These are phyloP conservation scores for Grantiella picta DNA, from an alignment of 2,113 vertebrate genomes.

Conservation along the genomic window DNA sequence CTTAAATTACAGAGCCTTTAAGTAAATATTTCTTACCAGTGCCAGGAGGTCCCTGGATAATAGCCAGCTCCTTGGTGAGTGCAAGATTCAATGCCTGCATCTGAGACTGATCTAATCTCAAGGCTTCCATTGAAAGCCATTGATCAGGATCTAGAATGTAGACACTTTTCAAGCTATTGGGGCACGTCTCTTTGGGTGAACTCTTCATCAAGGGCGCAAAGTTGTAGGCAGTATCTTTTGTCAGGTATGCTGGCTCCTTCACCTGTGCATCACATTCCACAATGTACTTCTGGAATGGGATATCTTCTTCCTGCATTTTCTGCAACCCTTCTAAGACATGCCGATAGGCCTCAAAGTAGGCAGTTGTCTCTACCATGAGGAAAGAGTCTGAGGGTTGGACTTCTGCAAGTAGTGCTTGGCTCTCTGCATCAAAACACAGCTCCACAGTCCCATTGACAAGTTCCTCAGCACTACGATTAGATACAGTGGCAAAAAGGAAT, in stretches of 20 bases:
- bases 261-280: slow-evolving; percentile 83
- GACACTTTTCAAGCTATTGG: slow-evolving; percentile 51
- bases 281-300: slow-evolving; percentile 94
- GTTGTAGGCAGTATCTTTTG: slow-evolving; percentile 66
- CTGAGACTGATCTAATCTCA: slow-evolving; percentile 89
- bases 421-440: slow-evolving; percentile 82
- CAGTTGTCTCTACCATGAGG: slow-evolving; percentile 92
- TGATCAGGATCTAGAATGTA: slow-evolving; percentile 66
- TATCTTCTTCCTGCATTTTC: slow-evolving; percentile 75
- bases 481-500: slow-evolving; percentile 89
- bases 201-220: slow-evolving; percentile 67
- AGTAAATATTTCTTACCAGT: slow-evolving; percentile 79
- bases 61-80: slow-evolving; percentile 91
- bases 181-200: rapidly evolving
- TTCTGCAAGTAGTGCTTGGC: slow-evolving; percentile 72
- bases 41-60: slow-evolving; percentile 95
- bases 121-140: slow-evolving; percentile 82
- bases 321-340: slow-evolving; percentile 90
- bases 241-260: slow-evolving; percentile 78
- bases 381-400: slow-evolving; percentile 80
- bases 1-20: neutral
- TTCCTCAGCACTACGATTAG: slow-evolving; percentile 75
- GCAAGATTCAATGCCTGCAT: slow-evolving; percentile 84
- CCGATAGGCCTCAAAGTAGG: slow-evolving; percentile 93
- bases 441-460: slow-evolving; percentile 78